These are phyloP conservation scores for Palythoa grandiflora DNA, from an alignment of 92 coral and sea anemone species.

Conservation along the genomic window DNA sequence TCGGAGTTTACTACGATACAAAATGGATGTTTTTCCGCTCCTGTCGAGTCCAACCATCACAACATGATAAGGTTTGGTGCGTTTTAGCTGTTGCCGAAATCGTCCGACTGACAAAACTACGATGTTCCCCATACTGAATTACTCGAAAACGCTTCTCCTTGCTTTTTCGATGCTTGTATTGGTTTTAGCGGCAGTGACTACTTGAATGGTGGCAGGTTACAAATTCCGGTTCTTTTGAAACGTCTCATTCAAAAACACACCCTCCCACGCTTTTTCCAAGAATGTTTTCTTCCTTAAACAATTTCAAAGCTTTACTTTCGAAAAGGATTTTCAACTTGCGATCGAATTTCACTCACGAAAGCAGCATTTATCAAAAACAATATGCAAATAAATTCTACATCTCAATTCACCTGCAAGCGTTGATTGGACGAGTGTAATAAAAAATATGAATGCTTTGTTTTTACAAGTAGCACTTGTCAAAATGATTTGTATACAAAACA, in stretches of 20 bases:
- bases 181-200: not conserved
- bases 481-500: conserved; percentile 8
- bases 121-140: conserved; percentile 72
- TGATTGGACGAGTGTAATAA: conserved; percentile 34
- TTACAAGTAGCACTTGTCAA: conserved; percentile 31
- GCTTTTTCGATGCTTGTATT: not conserved
- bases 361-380: conserved; percentile 20
- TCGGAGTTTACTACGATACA: conserved; percentile 91
- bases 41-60: conserved; percentile 97
- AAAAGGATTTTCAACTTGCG: not conserved
- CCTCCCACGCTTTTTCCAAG: not conserved
- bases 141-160: not conserved
- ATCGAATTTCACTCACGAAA: conserved; percentile 13
- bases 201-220: not conserved
- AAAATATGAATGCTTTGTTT: conserved; percentile 22
- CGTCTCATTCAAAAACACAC: not conserved
- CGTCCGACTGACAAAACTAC: conserved; percentile 79
- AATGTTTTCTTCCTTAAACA: not conserved
- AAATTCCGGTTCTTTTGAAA: not conserved
- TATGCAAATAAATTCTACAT: conserved; percentile 20
- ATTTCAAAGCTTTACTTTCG: not conserved
- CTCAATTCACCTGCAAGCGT: conserved; percentile 25
- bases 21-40: conserved; percentile 94
- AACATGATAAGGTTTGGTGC: conserved; percentile 85
- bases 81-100: conserved; percentile 80